Base-by-base conservation (phyloP, 2,113 vertebrate genomes). In the Anolis sagrei region DNA sequence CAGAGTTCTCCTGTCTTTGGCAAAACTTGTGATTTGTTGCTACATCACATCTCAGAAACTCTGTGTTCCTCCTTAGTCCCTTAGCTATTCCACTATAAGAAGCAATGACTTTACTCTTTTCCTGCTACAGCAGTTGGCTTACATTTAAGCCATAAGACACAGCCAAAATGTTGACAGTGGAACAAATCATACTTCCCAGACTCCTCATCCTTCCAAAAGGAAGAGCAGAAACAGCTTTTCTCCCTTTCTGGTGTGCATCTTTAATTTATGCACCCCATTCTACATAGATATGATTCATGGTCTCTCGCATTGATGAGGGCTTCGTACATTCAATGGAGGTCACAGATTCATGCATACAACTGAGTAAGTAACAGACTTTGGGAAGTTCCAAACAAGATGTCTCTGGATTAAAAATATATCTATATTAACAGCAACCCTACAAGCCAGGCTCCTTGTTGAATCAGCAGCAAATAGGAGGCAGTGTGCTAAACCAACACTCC, bases 61-160 rank as follows among this genome's bases (percentile, higher is more conserved):
- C 68, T 76, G 18, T 72, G 68, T 48, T 84, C 58, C 5, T 58
- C 79, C 83, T 54, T 79, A 75, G 78, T 73, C 39, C 25, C 80
- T 5, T 84, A 88, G 83, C 58, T 66, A 34, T 14, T 54, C 64
- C 86, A 58, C 83, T 51, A 62, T 10, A 29, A 32, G 64, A 23
- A 84, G 75, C 54, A 36, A 80, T 64, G 69, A 74, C 51, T 87
- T 75, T 23, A 5, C 9, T 54, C 21, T 29, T 80, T 75, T 78
- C 81, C 72, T 66, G 0, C 19, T 1, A 25, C 7, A 58, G 25
- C 64, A 27, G 36, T 0, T 66, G 64, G 27, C 44, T 49, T 44
- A 48, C 39, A 48, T 49, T 27, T 44, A 25, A 74, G 36, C 29
- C 2, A 48, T 75, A 48, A 29, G 25, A 23, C 11, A 49, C 4